Evolutionary conservation across 2,113 vertebrate species (phyloP).

Genomic region (Platichthys stellatus): DNA sequence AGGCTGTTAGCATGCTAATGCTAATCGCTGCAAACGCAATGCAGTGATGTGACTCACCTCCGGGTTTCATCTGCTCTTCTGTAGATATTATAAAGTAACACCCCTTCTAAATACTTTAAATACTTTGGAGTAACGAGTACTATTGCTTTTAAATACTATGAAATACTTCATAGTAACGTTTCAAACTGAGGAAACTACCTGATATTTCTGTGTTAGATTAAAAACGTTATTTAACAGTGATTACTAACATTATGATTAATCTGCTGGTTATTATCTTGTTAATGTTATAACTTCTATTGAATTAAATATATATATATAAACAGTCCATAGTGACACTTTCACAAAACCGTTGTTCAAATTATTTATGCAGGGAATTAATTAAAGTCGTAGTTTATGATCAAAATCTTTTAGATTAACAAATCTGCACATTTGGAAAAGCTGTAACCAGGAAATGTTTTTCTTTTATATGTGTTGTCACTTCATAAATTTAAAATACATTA

Average conservation of each 20-base stretch:
- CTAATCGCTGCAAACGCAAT: slow-evolving; percentile 53
- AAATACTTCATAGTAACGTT: background rate
- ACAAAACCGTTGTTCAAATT: background rate
- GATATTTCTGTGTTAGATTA: background rate
- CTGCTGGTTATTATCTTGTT: background rate
- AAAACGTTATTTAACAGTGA: background rate
- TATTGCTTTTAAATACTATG: no score
- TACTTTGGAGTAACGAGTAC: background rate
- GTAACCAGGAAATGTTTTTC: no score
- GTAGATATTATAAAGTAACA: background rate
- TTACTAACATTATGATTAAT: background rate
- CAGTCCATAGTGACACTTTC: background rate
- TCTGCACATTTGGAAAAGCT: no score
- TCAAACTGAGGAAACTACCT: background rate
- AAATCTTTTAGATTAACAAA: no score
- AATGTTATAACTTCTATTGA: background rate
- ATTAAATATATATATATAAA: background rate
- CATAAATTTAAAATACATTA: no score
- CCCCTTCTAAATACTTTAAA: background rate
- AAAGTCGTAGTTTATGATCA: no score
- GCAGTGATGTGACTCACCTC: slow-evolving; percentile 42
- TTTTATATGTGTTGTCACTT: no score
- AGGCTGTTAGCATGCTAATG: slow-evolving; percentile 25
- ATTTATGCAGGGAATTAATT: no score
- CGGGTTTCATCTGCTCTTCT: background rate